Conservation (phyloP, 2,797 vertebrate genomes). For the Pangasius sanitwongsei region DNA sequence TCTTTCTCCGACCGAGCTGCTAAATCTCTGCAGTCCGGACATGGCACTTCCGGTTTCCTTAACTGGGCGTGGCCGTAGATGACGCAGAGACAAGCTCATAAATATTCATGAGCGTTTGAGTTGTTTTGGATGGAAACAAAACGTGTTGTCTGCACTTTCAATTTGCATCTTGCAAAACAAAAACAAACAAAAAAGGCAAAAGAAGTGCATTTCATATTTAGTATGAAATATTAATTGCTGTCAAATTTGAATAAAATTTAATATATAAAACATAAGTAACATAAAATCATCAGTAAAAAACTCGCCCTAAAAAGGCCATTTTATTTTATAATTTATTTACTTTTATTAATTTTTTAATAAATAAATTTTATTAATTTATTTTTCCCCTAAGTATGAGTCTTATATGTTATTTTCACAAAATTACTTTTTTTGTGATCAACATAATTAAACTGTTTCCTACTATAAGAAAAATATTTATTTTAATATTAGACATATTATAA, state of each 20-base stretch:
- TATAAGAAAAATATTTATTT: not conserved
- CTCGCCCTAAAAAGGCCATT: not conserved
- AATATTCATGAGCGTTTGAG: conserved; percentile 54
- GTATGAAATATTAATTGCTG: not conserved
- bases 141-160: not conserved
- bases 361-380: no score
- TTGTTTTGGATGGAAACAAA: not conserved
- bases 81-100: conserved; percentile 32
- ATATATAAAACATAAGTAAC: not conserved
- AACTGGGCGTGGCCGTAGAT: conserved; percentile 71
- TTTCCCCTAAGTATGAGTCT: no score
- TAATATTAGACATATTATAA: not conserved
- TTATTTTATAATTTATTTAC: not conserved
- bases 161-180: not conserved
- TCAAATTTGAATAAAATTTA: not conserved
- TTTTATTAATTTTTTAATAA: no score
- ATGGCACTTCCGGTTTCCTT: conserved; percentile 71
- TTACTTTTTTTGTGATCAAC: not conserved
- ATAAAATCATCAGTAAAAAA: not conserved
- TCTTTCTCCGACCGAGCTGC: not conserved
- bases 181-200: not conserved
- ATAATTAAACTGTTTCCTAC: not conserved
- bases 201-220: not conserved
- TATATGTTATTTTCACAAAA: not conserved
- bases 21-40: conserved; percentile 31